A percentile compares a stretch with the other conserved stretches of the same genome.
phyloP scores from a whole-genome alignment of 2,113 vertebrate species.

The Ceyx melanurus region DNA sequence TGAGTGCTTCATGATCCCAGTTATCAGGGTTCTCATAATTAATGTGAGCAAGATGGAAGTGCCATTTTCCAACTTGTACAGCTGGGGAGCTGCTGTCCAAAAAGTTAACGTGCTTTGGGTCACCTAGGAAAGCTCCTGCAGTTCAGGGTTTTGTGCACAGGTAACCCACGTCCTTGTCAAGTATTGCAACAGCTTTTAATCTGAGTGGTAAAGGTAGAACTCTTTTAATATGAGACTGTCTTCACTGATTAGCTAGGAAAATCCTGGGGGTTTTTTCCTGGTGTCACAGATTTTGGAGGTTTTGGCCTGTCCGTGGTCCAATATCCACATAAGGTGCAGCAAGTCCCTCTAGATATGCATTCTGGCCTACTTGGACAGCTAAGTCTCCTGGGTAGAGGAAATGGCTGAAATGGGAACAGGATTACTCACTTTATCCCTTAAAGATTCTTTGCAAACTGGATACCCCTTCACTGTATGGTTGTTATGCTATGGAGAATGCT shows the following conservation, averaged over 20 bases:
- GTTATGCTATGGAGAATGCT: background rate
- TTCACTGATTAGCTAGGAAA: background rate
- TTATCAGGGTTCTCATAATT: background rate
- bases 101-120: background rate
- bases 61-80: background rate
- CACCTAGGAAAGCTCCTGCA: background rate
- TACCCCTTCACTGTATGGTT: rapidly evolving
- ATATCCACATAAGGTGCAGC: background rate
- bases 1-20: background rate
- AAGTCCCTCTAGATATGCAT: background rate
- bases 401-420: background rate
- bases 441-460: background rate
- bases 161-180: background rate
- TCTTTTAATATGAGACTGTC: background rate
- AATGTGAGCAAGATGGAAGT: background rate
- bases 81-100: background rate
- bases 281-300: background rate
- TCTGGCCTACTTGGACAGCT: rapidly evolving
- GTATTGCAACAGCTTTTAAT: background rate
- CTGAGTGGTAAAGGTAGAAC: background rate
- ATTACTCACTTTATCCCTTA: background rate
- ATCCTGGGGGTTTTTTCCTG: background rate
- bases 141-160: background rate
- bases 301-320: background rate
- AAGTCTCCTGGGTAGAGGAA: background rate